Conservation (phyloP, 2,113 vertebrate species). For the Hydropotes inermis region DNA sequence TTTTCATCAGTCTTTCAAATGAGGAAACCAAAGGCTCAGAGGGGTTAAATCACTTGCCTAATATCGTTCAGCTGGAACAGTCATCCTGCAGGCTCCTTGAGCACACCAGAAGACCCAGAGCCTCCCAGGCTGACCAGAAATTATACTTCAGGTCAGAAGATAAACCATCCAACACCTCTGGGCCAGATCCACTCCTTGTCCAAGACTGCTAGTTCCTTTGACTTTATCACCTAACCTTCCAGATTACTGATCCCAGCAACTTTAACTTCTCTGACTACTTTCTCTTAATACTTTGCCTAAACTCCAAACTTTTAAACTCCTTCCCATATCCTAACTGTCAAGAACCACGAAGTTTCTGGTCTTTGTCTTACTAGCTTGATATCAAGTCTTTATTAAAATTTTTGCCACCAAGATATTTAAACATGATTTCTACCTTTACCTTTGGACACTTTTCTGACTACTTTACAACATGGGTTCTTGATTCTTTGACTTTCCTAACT, state of each 20-base stretch:
- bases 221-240: not conserved
- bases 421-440: not conserved
- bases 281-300: not conserved
- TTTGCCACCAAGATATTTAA: not conserved
- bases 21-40: not conserved
- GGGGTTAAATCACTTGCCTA: not conserved
- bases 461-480: not conserved
- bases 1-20: not conserved
- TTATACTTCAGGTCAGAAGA: not conserved
- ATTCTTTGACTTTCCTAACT: not conserved
- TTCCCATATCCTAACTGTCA: not conserved
- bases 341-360: not conserved
- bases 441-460: not conserved
- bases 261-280: not conserved
- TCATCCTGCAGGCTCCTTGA: not conserved
- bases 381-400: not conserved
- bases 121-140: not conserved
- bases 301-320: not conserved
- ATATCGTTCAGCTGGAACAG: not conserved
- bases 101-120: not conserved
- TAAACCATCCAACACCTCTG: not conserved
- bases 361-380: not conserved
- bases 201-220: not conserved
- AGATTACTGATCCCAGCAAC: not conserved
- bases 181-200: not conserved